These are phyloP conservation scores for Acrobasis repandana DNA, from an alignment of 2,888 invertebrate species.

Conservation along the genomic window DNA sequence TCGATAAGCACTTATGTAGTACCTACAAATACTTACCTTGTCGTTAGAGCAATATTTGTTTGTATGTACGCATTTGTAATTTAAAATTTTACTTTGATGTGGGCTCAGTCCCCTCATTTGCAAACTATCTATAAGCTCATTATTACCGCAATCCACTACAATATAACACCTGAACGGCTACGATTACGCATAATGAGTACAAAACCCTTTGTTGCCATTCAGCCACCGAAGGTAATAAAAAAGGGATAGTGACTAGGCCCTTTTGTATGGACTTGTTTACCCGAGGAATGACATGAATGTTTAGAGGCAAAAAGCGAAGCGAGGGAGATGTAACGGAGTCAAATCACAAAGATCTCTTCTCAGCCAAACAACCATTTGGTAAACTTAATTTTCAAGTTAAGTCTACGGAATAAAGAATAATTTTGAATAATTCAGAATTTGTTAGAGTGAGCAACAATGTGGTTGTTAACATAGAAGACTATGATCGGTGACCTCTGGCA, in stretches of 20 bases:
- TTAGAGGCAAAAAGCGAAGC: constrained; percentile 61
- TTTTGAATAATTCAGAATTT: constrained; percentile 37
- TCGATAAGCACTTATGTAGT: too few species aligned
- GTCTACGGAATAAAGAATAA: constrained; percentile 36
- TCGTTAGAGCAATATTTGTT: background rate
- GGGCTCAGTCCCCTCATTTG: constrained; percentile 42
- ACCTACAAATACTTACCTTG: too few species aligned
- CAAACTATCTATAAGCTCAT: constrained; percentile 57
- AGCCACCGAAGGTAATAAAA: constrained; percentile 77
- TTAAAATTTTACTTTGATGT: constrained; percentile 9
- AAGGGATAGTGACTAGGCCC: constrained; percentile 68
- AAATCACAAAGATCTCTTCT: constrained; percentile 41
- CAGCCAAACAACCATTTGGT: constrained; percentile 26
- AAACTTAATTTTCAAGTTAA: constrained; percentile 39
- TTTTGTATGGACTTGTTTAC: constrained; percentile 73
- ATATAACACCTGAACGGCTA: constrained; percentile 77
- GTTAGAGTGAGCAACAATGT: constrained; percentile 29
- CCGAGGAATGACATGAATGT: constrained; percentile 72
- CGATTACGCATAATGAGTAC: constrained; percentile 73
- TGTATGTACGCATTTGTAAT: background rate
- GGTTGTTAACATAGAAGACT: constrained; percentile 52
- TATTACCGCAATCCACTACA: constrained; percentile 58
- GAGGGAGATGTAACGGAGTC: constrained; percentile 53
- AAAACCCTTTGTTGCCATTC: constrained; percentile 73
- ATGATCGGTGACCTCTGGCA: constrained; percentile 74